A percentile compares a stretch with the other conserved stretches of the same genome.
Conservation (phyloP, 2,888 invertebrate genomes). For the Synergus umbraculus region DNA sequence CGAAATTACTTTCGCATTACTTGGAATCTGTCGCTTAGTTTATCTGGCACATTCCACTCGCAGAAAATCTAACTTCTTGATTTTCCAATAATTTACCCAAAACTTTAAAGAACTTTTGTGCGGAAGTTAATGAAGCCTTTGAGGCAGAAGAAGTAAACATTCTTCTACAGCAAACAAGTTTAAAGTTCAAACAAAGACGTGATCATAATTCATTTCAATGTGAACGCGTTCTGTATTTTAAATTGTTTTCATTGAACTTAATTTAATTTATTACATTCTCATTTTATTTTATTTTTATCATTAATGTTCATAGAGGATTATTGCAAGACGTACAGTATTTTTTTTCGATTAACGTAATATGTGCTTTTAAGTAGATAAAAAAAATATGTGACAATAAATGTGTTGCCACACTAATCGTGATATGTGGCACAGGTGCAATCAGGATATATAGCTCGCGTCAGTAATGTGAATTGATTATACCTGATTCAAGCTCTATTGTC, state of each 20-base stretch:
- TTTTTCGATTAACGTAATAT: neutral
- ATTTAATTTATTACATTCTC: no score
- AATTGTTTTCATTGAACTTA: neutral
- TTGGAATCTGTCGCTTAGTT: conserved; percentile 22
- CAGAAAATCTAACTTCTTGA: neutral
- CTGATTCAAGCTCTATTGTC: conserved; percentile 16
- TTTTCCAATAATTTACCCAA: conserved; percentile 4
- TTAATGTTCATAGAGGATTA: neutral
- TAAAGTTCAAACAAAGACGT: neutral
- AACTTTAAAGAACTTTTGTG: conserved; percentile 2
- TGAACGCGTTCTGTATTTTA: neutral
- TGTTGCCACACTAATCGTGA: neutral
- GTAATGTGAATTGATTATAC: conserved; percentile 19
- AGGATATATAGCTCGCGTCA: neutral
- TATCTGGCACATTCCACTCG: neutral
- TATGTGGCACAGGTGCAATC: conserved; percentile 15
- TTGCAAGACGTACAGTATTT: neutral
- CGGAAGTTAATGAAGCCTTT: neutral
- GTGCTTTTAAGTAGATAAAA: neutral
- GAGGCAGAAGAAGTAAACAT: neutral
- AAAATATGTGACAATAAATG: conserved; percentile 25
- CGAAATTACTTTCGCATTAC: neutral
- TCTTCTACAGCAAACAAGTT: neutral
- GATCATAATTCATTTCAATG: neutral
- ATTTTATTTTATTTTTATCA: neutral